Base-by-base conservation (phyloP, 1,140 invertebrate species). In the Penaeus japonicus region DNA sequence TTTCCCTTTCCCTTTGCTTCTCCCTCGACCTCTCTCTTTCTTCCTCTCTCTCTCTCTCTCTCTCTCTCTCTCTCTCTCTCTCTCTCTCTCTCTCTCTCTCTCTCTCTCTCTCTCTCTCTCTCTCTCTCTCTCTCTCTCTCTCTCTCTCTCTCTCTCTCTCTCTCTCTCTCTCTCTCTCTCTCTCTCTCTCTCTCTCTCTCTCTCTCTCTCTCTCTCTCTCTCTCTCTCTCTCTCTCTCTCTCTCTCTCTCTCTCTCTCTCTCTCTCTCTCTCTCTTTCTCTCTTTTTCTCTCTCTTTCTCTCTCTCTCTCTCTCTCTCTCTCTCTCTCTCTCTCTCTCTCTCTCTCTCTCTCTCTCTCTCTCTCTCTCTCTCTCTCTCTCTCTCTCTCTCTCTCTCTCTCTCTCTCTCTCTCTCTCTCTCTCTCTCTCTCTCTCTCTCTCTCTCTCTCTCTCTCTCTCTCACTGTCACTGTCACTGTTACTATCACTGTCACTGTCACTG, bases 1-100 rank as follows among this genome's bases (percentile, higher is more conserved):
- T 35, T 35, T n/a, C 30, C 35, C 22, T 1, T 35, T 35, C 10
- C 35, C 30, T n/a, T n/a, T 18, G 17, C 47, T 35, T 35, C 18
- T 35, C 30, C n/a, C 30, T 35, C 35, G 20, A 24, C 30, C 75
- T 77, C 24, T 77, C n/a, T 53, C 77, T 53, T n/a, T 35, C 47
- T 79, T 17, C n/a, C 77, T 79, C 47, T 79, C 77, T 79, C n/a
- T 53, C 53, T 79, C 47, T 53, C 77, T 79, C n/a, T 79, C 77
- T 79, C 32, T 53, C 2, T 79, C 32, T 53, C 47, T 79, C 47
- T 53, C 47, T 39, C 47, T 53, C 47, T 79, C 47, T 53, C 77
- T 79, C 47, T 53, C 77, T 53, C 47, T 53, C 77, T 53, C 47
- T 79, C 77, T 79, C 77, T 20, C 77, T 53, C 47, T 47, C 32